Conservation (phyloP, 1,140 invertebrate genomes). For the Temnothorax curvispinosus region DNA sequence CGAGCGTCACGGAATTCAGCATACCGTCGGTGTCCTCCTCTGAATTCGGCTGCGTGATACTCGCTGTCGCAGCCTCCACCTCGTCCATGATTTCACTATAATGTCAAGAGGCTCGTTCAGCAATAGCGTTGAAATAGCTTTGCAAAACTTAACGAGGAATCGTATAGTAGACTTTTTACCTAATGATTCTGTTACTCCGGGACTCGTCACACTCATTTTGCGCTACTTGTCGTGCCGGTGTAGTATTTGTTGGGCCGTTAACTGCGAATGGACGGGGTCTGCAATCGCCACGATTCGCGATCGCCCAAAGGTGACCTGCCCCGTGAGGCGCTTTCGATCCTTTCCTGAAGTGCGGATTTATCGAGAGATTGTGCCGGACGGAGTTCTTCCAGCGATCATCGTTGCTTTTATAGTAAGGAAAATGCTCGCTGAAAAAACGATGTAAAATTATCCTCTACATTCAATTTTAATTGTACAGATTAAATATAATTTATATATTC, state of each 20-base stretch:
- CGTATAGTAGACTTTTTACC: constrained; percentile 36
- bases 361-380: constrained; percentile 94
- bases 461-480: constrained; percentile 7
- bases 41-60: constrained; percentile 76
- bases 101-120: background rate
- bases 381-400: constrained; percentile 97
- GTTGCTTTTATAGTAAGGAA: constrained; percentile 94
- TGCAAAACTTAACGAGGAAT: background rate
- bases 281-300: constrained; percentile 87
- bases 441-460: background rate
- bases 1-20: constrained; percentile 80
- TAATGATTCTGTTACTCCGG: constrained; percentile 42
- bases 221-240: constrained; percentile 20
- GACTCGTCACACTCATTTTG: constrained; percentile 31
- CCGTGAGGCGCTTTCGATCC: constrained; percentile 93
- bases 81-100: constrained; percentile 80
- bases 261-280: constrained; percentile 79
- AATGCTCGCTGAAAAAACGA: constrained; percentile 90
- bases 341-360: constrained; percentile 95
- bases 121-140: background rate
- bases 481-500: constrained; percentile 28
- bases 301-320: constrained; percentile 94
- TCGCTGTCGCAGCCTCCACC: constrained; percentile 83
- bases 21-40: constrained; percentile 75
- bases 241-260: background rate